Conservation (phyloP, 2,888 invertebrate genomes). For the Drosophila rellima region DNA sequence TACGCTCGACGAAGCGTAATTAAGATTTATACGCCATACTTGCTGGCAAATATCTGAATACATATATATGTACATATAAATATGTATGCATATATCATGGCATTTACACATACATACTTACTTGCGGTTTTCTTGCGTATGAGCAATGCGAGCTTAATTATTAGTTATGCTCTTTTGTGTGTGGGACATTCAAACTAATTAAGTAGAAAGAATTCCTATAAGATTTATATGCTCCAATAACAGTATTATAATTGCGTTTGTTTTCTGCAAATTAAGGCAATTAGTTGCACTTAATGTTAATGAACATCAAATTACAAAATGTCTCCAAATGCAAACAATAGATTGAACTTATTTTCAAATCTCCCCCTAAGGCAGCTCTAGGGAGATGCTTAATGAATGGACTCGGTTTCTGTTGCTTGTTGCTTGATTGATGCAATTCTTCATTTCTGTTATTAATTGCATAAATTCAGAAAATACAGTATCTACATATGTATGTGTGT, state of each 20-base stretch:
- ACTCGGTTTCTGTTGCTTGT: constrained; percentile 2
- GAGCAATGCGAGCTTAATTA: constrained; percentile 68
- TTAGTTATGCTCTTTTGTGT: constrained; percentile 72
- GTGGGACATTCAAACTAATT: constrained; percentile 75
- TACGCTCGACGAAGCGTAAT: constrained; percentile 80
- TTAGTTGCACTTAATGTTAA: constrained; percentile 79
- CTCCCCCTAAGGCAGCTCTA: constrained; percentile 2
- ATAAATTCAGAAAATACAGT: background rate
- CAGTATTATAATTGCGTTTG: constrained; percentile 57
- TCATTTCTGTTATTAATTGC: constrained; percentile 33
- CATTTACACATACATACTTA: constrained; percentile 14
- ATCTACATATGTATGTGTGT: background rate
- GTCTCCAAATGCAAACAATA: constrained; percentile 39
- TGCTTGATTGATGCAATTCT: constrained; percentile 15
- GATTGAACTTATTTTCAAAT: constrained; percentile 24
- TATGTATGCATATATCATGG: constrained; percentile 12
- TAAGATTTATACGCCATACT: constrained; percentile 75
- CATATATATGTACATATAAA: constrained; percentile 8
- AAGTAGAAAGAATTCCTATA: constrained; percentile 75
- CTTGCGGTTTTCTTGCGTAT: constrained; percentile 42
- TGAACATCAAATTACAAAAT: constrained; percentile 40
- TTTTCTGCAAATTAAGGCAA: constrained; percentile 70
- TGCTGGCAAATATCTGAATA: constrained; percentile 49
- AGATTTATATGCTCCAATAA: constrained; percentile 70
- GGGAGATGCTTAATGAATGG: constrained; percentile 27